Conservation (phyloP, 2,113 vertebrate genomes). For the Glaucomys volans region DNA sequence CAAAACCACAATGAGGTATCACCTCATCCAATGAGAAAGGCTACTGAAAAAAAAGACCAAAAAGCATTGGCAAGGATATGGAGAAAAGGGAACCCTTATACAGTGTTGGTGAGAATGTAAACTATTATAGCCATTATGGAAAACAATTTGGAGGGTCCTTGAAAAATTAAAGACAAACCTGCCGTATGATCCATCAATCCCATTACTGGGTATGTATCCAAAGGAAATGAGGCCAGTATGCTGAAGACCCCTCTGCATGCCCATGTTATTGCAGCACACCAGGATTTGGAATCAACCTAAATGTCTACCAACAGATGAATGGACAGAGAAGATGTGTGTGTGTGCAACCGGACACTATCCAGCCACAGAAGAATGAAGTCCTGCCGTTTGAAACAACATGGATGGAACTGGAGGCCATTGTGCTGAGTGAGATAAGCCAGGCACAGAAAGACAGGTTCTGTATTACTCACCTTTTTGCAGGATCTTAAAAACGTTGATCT, state of each 20-base stretch:
- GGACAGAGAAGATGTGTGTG: neutral
- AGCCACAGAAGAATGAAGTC: neutral
- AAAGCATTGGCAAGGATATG: too few species aligned
- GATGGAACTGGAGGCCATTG: accelerated
- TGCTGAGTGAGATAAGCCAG: neutral
- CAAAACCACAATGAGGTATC: neutral
- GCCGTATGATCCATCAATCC: too few species aligned
- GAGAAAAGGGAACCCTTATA: too few species aligned
- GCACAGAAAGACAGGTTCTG: neutral
- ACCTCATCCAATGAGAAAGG: neutral
- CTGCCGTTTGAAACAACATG: neutral
- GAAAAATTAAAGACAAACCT: too few species aligned
- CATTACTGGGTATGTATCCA: too few species aligned
- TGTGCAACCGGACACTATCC: neutral
- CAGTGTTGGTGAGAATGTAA: too few species aligned
- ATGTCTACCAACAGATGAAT: neutral
- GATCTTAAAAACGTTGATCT: neutral
- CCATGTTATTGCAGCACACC: too few species aligned
- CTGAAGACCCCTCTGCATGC: too few species aligned
- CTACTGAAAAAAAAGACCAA: too few species aligned
- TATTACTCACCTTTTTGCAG: neutral
- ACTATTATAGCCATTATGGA: too few species aligned
- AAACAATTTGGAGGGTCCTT: too few species aligned
- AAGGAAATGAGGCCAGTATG: too few species aligned
- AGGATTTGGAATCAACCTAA: neutral